These are phyloP conservation scores for Sylvietta virens DNA, from an alignment of 2,113 vertebrate genomes.

Conservation along the genomic window DNA sequence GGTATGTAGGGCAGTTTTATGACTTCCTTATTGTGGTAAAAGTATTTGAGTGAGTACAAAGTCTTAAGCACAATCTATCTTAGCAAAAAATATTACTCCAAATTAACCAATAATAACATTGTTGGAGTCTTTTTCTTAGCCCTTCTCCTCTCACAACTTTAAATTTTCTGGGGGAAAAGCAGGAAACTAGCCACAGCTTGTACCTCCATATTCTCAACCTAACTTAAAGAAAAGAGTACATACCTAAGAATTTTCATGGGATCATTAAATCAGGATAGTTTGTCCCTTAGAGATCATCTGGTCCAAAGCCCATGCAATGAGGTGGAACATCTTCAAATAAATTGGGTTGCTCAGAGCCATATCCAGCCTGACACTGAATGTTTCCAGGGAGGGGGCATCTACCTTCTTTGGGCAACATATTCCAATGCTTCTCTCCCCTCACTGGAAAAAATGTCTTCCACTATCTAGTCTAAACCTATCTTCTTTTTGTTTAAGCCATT, in stretches of 20 bases:
- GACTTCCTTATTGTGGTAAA: not conserved
- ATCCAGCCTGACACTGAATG: not conserved
- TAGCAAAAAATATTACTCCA: not conserved
- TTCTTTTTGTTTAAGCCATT: not conserved
- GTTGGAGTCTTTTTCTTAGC: not conserved
- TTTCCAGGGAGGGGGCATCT: not conserved
- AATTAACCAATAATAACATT: not conserved
- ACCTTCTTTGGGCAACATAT: not conserved
- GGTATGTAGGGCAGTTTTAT: not conserved
- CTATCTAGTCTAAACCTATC: not conserved
- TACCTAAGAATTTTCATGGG: not conserved
- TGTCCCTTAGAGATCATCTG: not conserved
- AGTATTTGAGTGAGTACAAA: not conserved
- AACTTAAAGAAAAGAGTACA: not conserved
- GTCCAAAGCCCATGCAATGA: not conserved
- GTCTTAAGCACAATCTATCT: not conserved
- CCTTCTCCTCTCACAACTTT: not conserved
- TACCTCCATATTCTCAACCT: not conserved
- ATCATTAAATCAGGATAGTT: not conserved
- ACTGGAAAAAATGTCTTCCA: not conserved
- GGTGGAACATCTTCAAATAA: not conserved
- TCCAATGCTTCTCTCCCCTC: not conserved
- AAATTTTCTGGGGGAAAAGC: not conserved
- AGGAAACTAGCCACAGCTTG: not conserved
- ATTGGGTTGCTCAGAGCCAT: not conserved